Percentiles rank a stretch among this genome's conserved stretches.
Evolutionary conservation across 2,888 invertebrate species (phyloP).

Genomic region (Tipula lateralis): DNA sequence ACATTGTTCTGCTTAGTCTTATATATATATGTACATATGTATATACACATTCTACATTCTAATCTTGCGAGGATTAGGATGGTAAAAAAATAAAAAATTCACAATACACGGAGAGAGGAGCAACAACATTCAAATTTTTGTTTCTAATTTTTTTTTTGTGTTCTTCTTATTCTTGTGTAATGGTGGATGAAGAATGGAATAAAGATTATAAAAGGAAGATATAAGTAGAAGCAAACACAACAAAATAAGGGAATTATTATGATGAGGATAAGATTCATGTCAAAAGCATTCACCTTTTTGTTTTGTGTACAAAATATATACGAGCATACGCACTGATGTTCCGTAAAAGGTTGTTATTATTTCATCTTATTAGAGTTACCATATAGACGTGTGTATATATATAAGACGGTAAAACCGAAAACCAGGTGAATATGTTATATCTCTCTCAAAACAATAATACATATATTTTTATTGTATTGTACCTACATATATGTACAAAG

Average conservation of each 20-base stretch:
- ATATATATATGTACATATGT: neutral
- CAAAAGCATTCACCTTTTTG: slow-evolving; percentile 19
- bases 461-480: no score
- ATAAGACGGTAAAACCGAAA: neutral
- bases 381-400: no score
- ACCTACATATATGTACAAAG: neutral
- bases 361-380: slow-evolving; percentile 3
- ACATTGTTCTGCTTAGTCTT: neutral
- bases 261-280: slow-evolving; percentile 28
- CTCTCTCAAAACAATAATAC: neutral
- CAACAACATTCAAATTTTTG: neutral
- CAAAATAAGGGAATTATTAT: slow-evolving; percentile 27
- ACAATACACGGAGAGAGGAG: neutral
- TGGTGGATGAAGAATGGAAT: slow-evolving; percentile 27
- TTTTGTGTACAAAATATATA: neutral
- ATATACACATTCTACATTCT: neutral
- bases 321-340: neutral
- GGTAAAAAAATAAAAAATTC: neutral
- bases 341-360: slow-evolving; percentile 19
- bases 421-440: neutral
- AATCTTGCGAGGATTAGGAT: slow-evolving; percentile 5
- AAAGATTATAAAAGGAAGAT: slow-evolving; percentile 24
- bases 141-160: neutral
- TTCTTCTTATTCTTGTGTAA: slow-evolving; percentile 7
- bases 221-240: neutral